Evolutionary conservation across 2,113 vertebrate genomes (phyloP), one percentile per base, ranked within the genome.

Genomic region (Terrapene triunguis): DNA sequence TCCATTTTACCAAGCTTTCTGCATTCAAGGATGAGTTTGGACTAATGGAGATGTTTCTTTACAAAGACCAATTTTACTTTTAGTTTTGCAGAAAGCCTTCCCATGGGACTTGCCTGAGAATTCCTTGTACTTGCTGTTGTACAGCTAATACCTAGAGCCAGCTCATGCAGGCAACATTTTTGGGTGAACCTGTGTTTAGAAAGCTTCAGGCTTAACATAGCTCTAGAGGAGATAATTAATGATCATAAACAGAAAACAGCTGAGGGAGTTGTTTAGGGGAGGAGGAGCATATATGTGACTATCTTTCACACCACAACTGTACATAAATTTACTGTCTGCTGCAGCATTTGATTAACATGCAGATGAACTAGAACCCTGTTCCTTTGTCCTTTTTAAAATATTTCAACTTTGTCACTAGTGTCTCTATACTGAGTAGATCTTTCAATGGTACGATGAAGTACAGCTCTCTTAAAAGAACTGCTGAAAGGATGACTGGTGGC

Each of bases 341-440:
- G 65, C 38, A 78, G 42, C 74, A 78, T 44, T 27, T 72, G 24
- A 47, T 47, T 78, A 47, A 78, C 42, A 14, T 27, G 24, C 12
- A 24, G 74, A 29, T 78, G 22, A 78, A 27, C 42, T 78, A 29
- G 22, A 78, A 47, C 12, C 42, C 47, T 78, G 25, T 78, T 78
- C 42, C 24, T 25, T 87, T 80, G 5, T 57, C 22, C 22, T 32
- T 11, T 84, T 86, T 92, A 69, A 89, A 88, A 81, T n/a, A 83
- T 32, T 69, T 90, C 21, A 51, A 2, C 8, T 79, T 88, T 3
- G 2, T 92, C 53, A 82, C 29, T 54, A 1, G 65, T 27, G n/a
- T 1, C 0, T 13, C 3, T 35, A 51, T 25, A 5, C 69, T 59
- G 82, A 27, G n/a, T 85, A 55, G 48, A 69, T 83, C 13, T 44